Evolutionary conservation across 2,888 invertebrate species (phyloP).

Genomic region (Heteromurus nitidus): DNA sequence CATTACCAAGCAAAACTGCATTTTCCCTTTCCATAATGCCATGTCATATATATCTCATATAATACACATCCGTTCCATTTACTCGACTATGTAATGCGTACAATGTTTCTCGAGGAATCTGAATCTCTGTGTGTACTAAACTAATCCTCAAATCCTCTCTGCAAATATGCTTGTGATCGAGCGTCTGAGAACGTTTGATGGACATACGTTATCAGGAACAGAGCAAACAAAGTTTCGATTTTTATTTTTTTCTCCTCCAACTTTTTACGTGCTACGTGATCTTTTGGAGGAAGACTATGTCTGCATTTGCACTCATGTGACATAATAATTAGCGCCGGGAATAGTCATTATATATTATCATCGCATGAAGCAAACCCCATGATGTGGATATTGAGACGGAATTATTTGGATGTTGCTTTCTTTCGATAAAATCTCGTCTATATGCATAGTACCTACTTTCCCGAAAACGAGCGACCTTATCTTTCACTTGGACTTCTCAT

Average conservation of each 20-base stretch:
- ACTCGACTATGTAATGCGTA: not conserved
- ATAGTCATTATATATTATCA: not conserved
- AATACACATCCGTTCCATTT: not conserved
- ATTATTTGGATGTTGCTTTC: too few species aligned
- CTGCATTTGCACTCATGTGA: slow-evolving; percentile 12
- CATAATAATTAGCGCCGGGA: slow-evolving; percentile 1
- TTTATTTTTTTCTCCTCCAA: not conserved
- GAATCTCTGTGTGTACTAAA: too few species aligned
- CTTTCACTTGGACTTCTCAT: not conserved
- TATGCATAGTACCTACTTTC: slow-evolving; percentile 3
- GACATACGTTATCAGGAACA: not conserved
- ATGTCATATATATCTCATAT: not conserved
- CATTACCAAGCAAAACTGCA: not conserved
- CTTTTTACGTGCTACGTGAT: not conserved
- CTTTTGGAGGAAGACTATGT: not conserved
- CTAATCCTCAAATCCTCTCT: not conserved
- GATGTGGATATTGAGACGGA: not conserved
- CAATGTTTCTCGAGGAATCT: too few species aligned
- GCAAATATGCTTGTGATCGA: not conserved
- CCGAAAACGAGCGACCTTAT: not conserved
- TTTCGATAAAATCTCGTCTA: not conserved
- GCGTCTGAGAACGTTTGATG: not conserved
- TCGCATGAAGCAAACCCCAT: not conserved
- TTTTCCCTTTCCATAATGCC: not conserved
- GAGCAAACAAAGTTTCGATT: not conserved